Evolutionary conservation across 2,888 invertebrate species (phyloP).

Genomic region (Dryobota labecula): DNA sequence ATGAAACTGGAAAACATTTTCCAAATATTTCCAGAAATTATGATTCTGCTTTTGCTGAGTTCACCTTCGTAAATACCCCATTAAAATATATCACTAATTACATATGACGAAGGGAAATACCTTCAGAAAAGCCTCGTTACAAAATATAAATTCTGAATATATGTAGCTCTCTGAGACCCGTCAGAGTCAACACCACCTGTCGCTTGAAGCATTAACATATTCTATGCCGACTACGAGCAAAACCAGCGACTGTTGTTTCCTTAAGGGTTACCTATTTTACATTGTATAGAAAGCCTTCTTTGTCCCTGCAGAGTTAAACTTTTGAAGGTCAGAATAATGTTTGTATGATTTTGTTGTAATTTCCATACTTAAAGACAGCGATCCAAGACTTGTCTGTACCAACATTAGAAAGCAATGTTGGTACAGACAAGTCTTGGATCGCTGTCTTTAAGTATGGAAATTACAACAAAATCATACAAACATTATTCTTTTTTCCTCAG

Average conservation of each 20-base stretch:
- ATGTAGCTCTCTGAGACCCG: constrained; percentile 46
- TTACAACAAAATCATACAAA: constrained; percentile 40
- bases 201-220: constrained; percentile 56
- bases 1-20: background rate
- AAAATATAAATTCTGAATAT: constrained; percentile 50
- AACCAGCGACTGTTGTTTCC: constrained; percentile 39
- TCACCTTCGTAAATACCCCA: constrained; percentile 20
- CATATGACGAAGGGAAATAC: constrained; percentile 13
- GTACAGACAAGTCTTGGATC: background rate
- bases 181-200: constrained; percentile 52
- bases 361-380: background rate
- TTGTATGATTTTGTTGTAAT: constrained; percentile 39
- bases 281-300: constrained; percentile 33
- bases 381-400: background rate
- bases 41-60: background rate
- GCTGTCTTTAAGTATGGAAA: background rate
- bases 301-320: constrained; percentile 36
- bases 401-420: too few species aligned
- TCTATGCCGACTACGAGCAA: constrained; percentile 31
- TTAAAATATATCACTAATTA: constrained; percentile 50
- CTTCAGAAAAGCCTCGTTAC: constrained; percentile 21
- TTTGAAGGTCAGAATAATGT: constrained; percentile 46
- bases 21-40: background rate
- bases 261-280: constrained; percentile 38
- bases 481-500: constrained; percentile 19